A percentile compares a stretch with the other conserved stretches of the same genome.
Evolutionary conservation across 2,888 invertebrate genomes (phyloP).

Genomic region (Tenthredo livida): DNA sequence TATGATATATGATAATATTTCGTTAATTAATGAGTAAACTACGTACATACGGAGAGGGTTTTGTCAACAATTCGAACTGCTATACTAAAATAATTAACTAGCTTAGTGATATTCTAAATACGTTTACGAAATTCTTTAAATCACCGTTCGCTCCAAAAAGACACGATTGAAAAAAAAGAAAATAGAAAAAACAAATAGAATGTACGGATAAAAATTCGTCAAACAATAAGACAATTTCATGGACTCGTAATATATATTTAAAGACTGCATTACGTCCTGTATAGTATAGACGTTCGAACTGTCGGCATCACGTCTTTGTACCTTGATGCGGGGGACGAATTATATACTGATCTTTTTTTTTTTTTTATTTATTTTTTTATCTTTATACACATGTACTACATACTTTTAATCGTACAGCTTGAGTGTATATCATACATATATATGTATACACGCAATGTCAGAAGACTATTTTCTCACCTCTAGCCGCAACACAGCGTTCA

Average conservation of each 20-base stretch:
- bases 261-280: background rate
- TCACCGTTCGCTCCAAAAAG: background rate
- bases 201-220: background rate
- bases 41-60: background rate
- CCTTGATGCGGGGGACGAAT: background rate
- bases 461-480: background rate
- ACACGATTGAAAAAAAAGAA: background rate
- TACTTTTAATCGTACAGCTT: background rate
- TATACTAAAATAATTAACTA: too few species aligned
- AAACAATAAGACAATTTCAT: background rate
- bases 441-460: background rate
- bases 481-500: background rate
- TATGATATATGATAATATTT: too few species aligned
- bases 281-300: background rate
- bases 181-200: background rate
- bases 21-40: too few species aligned
- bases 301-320: constrained; percentile 21
- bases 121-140: too few species aligned
- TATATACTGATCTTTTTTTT: background rate
- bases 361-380: background rate
- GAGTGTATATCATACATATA: background rate
- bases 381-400: background rate
- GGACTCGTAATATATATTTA: background rate
- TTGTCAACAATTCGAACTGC: too few species aligned
- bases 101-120: too few species aligned